phyloP scores from a whole-genome alignment of 2,888 invertebrate species.

The Rhingia campestris region DNA sequence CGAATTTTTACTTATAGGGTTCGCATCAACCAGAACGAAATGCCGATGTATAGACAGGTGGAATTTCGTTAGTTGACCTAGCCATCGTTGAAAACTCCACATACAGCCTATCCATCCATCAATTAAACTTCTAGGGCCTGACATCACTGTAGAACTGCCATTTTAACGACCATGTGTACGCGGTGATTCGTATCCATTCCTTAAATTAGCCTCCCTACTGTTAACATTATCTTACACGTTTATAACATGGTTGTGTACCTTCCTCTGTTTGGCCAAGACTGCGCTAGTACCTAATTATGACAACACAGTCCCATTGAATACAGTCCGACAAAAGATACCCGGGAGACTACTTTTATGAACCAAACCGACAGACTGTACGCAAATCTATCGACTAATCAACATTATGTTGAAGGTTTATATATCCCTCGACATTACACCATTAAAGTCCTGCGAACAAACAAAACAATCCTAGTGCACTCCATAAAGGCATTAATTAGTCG shows the following conservation, averaged over 20 bases:
- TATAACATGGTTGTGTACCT: background rate
- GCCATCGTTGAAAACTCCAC: too few relatives aligned
- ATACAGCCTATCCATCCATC: too few relatives aligned
- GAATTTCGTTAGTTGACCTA: too few relatives aligned
- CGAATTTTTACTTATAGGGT: too few relatives aligned
- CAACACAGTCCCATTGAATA: background rate
- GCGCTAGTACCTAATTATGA: background rate
- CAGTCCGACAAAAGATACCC: background rate
- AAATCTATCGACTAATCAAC: constrained; percentile 53
- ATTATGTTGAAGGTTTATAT: constrained; percentile 43
- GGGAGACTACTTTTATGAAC: constrained; percentile 1
- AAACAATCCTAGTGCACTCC: constrained; percentile 21
- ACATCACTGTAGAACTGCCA: too few relatives aligned
- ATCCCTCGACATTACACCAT: constrained; percentile 39
- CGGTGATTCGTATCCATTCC: background rate
- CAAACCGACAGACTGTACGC: background rate
- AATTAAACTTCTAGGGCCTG: too few relatives aligned
- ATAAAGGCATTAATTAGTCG: constrained; percentile 57
- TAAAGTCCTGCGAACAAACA: constrained; percentile 18
- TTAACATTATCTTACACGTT: constrained; percentile 5
- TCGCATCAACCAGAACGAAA: too few relatives aligned
- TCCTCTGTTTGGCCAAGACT: background rate
- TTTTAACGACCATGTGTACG: too few relatives aligned
- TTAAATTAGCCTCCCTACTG: constrained; percentile 4
- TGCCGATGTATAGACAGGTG: too few relatives aligned